phyloP scores from a whole-genome alignment of 1,140 invertebrate genomes.

The Dendroctonus valens region DNA sequence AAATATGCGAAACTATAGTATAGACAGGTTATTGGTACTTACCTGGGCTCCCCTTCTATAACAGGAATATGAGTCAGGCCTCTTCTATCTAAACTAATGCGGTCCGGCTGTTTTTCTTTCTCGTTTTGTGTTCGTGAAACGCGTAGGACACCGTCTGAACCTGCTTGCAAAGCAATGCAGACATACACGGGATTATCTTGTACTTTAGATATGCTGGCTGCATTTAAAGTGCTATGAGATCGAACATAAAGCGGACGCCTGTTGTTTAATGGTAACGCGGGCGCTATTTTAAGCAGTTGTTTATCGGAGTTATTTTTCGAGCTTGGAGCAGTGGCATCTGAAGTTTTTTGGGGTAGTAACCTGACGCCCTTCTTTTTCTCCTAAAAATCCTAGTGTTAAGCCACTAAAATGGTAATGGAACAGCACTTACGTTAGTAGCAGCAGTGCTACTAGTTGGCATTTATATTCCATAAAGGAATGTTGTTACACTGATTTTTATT shows the following conservation, averaged over 20 bases:
- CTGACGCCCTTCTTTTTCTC: constrained; percentile 41
- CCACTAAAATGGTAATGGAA: constrained; percentile 6
- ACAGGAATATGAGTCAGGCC: constrained; percentile 75
- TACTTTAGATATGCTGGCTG: constrained; percentile 36
- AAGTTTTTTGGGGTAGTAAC: constrained; percentile 34
- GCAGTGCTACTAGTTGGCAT: constrained; percentile 45
- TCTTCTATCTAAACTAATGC: constrained; percentile 73
- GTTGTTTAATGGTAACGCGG: constrained; percentile 57
- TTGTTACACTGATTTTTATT: constrained; percentile 6
- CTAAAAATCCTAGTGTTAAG: constrained; percentile 26
- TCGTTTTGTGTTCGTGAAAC: constrained; percentile 65
- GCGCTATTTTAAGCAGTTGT: constrained; percentile 60
- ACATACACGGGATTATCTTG: constrained; percentile 33
- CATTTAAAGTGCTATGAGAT: constrained; percentile 57
- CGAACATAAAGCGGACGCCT: constrained; percentile 54
- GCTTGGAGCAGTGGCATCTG: constrained; percentile 30
- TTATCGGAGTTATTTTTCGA: constrained; percentile 30
- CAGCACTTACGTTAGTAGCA: constrained; percentile 37
- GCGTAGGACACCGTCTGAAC: constrained; percentile 52
- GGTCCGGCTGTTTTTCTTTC: constrained; percentile 71
- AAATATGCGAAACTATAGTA: no score
- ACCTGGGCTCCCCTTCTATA: constrained; percentile 65
- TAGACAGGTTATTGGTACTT: not conserved
- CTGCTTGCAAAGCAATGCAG: constrained; percentile 43
- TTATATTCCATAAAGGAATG: constrained; percentile 38